phyloP scores from a whole-genome alignment of 1,140 invertebrate species.

The Saccostrea cuccullata region DNA sequence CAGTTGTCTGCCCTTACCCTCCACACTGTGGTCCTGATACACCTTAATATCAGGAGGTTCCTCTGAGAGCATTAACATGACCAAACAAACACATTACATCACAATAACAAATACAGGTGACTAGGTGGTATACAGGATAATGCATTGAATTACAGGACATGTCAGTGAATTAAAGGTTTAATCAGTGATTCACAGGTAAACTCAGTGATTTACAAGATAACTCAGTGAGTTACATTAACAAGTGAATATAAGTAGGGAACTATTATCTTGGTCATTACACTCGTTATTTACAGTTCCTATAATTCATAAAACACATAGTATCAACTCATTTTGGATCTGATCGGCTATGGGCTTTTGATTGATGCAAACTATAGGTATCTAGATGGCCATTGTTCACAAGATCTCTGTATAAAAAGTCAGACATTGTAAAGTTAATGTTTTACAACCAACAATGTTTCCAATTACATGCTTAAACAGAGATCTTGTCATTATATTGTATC shows the following conservation, averaged over 20 bases:
- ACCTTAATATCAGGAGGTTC: constrained; percentile 45
- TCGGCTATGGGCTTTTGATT: no score
- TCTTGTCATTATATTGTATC: no score
- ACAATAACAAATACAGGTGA: constrained; percentile 13
- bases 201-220: not conserved
- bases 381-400: no score
- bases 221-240: constrained; percentile 4
- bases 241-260: not conserved
- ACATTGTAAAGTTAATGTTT: no score
- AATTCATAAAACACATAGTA: no score
- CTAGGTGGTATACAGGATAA: not conserved
- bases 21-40: constrained; percentile 37
- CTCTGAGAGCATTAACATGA: constrained; percentile 55
- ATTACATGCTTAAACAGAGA: no score
- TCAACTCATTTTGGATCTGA: no score
- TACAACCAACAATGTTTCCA: no score
- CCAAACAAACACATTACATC: constrained; percentile 10
- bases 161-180: not conserved
- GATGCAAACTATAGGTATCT: no score
- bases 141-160: not conserved
- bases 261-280: no score
- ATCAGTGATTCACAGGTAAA: not conserved
- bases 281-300: no score
- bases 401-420: no score
- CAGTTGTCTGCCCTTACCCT: constrained; percentile 24